Percentiles rank a stretch among this genome's conserved stretches.
Conservation (phyloP, 2,797 vertebrate genomes). For the Falco naumanni region DNA sequence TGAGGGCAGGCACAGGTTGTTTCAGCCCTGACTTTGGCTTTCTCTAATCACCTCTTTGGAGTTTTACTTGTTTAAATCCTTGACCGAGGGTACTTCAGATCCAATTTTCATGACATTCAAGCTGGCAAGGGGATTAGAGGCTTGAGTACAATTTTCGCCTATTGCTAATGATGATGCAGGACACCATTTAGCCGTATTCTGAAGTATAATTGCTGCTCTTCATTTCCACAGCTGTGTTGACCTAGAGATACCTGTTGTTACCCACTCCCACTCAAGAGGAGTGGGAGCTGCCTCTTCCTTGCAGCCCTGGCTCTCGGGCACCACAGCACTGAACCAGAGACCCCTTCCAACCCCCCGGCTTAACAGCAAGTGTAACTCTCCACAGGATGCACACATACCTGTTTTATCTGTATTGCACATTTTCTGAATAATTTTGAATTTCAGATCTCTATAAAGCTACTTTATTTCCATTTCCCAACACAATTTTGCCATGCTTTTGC, state of each 20-base stretch:
- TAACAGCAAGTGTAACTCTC: constrained; percentile 55
- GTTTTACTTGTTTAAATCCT: background rate
- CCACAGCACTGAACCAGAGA: constrained; percentile 1
- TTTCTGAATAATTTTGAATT: constrained; percentile 66
- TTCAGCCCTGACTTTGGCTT: background rate
- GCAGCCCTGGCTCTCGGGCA: background rate
- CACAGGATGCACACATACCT: background rate
- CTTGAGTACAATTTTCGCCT: background rate
- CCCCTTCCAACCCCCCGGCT: background rate
- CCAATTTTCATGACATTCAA: background rate
- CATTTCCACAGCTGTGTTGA: no score
- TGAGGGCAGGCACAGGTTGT: background rate
- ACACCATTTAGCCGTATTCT: background rate
- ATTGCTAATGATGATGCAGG: background rate
- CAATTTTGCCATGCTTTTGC: constrained; percentile 15
- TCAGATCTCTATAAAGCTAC: constrained; percentile 58
- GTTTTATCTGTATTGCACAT: constrained; percentile 44
- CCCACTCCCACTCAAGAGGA: background rate
- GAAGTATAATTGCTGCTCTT: background rate
- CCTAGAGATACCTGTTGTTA: background rate
- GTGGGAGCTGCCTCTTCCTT: background rate
- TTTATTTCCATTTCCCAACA: constrained; percentile 59
- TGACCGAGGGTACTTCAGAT: background rate
- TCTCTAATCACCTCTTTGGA: background rate
- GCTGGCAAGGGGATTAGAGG: background rate